Percentiles rank a stretch among this genome's conserved stretches.
These are phyloP conservation scores for Ooceraea biroi DNA, from an alignment of 1,140 invertebrate species.

Conservation along the genomic window DNA sequence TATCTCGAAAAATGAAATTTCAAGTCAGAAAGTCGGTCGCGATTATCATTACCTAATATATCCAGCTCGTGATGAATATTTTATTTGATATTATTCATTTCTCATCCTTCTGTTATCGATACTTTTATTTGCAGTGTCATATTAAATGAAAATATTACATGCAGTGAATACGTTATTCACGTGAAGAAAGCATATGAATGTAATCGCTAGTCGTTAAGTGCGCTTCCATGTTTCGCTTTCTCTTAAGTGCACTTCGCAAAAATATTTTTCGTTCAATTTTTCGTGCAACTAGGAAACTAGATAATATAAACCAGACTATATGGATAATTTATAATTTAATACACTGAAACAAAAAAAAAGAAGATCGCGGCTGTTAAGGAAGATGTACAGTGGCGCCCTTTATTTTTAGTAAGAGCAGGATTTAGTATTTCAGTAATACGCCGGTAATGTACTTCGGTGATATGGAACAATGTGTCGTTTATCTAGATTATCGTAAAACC, in stretches of 20 bases:
- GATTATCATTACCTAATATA: not conserved
- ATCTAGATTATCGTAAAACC: slow-evolving; percentile 28
- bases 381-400: slow-evolving; percentile 37
- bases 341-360: slow-evolving; percentile 47
- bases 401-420: slow-evolving; percentile 31
- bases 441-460: slow-evolving; percentile 21
- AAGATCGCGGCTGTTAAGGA: slow-evolving; percentile 16
- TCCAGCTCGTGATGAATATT: slow-evolving; percentile 1
- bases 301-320: no score
- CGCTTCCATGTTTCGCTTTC: slow-evolving; percentile 67
- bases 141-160: slow-evolving; percentile 21
- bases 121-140: not conserved
- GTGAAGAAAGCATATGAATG: slow-evolving; percentile 49
- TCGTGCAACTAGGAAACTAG: slow-evolving; percentile 39
- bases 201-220: slow-evolving; percentile 68
- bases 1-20: not conserved
- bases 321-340: slow-evolving; percentile 69
- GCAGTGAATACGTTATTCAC: slow-evolving; percentile 12
- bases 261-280: slow-evolving; percentile 63
- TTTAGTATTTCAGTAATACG: slow-evolving; percentile 24
- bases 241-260: slow-evolving; percentile 61
- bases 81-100: not conserved
- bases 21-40: not conserved
- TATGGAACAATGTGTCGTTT: slow-evolving; percentile 27
- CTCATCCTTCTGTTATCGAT: not conserved